These are phyloP conservation scores for Tricholaema leucomelas DNA, from an alignment of 2,113 vertebrate species.

Conservation along the genomic window DNA sequence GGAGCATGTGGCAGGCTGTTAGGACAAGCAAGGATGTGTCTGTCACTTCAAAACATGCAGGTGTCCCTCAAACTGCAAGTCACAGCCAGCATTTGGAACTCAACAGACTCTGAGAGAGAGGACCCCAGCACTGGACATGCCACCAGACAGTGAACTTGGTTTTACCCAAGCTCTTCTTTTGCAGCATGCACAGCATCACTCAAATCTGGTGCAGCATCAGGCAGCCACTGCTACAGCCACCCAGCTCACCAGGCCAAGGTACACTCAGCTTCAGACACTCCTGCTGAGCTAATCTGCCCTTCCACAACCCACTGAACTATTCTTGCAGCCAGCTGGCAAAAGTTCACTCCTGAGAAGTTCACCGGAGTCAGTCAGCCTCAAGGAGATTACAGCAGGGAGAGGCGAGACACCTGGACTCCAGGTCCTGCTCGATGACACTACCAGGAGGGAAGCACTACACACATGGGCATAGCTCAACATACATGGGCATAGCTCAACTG, in stretches of 20 bases:
- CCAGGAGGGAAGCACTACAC: background rate
- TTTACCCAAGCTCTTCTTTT: background rate
- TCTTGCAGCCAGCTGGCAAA: slow-evolving; percentile 35
- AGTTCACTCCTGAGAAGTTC: background rate
- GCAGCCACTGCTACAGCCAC: background rate
- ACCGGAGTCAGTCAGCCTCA: background rate
- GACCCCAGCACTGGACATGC: rapidly evolving
- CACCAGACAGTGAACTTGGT: background rate
- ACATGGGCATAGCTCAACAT: too few relatives aligned
- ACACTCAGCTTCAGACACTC: background rate
- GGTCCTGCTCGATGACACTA: background rate
- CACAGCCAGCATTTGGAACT: background rate
- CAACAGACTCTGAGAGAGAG: background rate
- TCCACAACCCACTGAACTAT: slow-evolving; percentile 11
- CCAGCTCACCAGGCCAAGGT: background rate
- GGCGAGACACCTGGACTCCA: background rate
- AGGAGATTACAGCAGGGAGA: background rate
- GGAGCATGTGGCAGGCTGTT: background rate
- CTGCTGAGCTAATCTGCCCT: background rate
- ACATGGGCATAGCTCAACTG: too few relatives aligned
- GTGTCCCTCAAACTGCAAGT: background rate
- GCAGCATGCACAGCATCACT: background rate
- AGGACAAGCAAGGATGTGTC: background rate
- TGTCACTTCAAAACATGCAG: background rate
- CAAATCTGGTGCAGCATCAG: background rate